These are phyloP conservation scores for Anguilla marmorata DNA, from an alignment of 2,797 vertebrate genomes.

Conservation along the genomic window DNA sequence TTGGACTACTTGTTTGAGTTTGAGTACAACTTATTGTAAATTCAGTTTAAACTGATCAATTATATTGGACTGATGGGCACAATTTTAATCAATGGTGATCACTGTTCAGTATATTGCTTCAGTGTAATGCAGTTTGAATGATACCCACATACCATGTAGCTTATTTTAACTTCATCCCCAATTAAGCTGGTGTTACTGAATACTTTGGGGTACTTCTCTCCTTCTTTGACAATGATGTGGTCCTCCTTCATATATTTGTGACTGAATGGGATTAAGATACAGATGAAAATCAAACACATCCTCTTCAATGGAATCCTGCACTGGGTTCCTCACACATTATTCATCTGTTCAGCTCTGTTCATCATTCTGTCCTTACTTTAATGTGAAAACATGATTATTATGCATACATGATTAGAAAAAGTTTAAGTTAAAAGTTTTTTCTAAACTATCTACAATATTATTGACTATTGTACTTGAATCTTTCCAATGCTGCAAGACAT, in stretches of 20 bases:
- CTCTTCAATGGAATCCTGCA: not conserved
- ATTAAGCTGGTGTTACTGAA: slow-evolving; percentile 82
- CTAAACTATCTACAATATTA: not conserved
- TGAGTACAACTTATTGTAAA: too few species aligned
- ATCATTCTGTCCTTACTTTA: not conserved
- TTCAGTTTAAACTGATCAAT: too few species aligned
- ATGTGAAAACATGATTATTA: too few species aligned
- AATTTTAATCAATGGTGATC: not conserved
- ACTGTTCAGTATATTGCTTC: not conserved
- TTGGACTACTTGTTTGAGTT: not conserved
- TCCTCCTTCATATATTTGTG: slow-evolving; percentile 68
- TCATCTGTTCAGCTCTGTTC: not conserved
- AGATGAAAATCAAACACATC: not conserved
- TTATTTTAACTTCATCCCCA: slow-evolving; percentile 84
- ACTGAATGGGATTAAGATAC: slow-evolving; percentile 34
- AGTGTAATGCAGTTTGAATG: not conserved
- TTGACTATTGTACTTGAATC: not conserved
- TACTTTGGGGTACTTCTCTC: slow-evolving; percentile 70
- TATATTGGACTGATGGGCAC: not conserved
- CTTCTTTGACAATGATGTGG: slow-evolving; percentile 79
- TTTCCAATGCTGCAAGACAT: not conserved
- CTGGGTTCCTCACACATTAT: not conserved
- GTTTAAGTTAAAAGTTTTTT: not conserved
- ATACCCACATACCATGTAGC: slow-evolving; percentile 69
- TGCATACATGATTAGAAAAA: not conserved